Percentiles rank a stretch among this genome's conserved stretches.
These are phyloP conservation scores for Nymphalis polychloros DNA, from an alignment of 2,888 invertebrate species.

Conservation along the genomic window DNA sequence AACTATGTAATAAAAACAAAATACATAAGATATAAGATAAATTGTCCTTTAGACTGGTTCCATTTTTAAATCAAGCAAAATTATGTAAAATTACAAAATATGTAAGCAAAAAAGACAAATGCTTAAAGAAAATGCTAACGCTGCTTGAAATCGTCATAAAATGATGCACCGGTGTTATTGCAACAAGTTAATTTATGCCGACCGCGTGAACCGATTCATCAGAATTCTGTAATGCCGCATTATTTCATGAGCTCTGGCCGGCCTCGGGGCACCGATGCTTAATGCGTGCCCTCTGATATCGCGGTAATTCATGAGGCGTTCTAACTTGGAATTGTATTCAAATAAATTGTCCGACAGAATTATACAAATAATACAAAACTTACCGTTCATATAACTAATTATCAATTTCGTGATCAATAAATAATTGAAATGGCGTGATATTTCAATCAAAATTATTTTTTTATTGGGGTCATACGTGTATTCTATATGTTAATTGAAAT, in stretches of 20 bases:
- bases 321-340: conserved; percentile 28
- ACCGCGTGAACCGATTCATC: conserved; percentile 56
- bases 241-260: conserved; percentile 36
- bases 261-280: conserved; percentile 38
- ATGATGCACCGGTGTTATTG: conserved; percentile 51
- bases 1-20: too few relatives aligned
- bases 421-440: background rate
- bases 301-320: conserved; percentile 25
- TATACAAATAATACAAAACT: conserved; percentile 7
- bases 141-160: conserved; percentile 47
- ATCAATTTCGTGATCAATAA: background rate
- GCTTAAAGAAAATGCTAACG: conserved; percentile 43
- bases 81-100: conserved; percentile 1
- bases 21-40: too few relatives aligned
- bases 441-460: too few relatives aligned
- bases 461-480: too few relatives aligned
- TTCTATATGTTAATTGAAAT: too few relatives aligned
- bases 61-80: background rate
- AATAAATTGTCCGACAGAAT: conserved; percentile 20
- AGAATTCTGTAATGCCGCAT: conserved; percentile 43
- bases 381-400: background rate
- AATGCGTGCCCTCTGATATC: conserved; percentile 41
- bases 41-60: too few relatives aligned
- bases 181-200: conserved; percentile 67
- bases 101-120: conserved; percentile 6